Evolutionary conservation across 53 echinoderm and acorn worm genomes (phyloP).

Genomic region (Holothuria scabra): DNA sequence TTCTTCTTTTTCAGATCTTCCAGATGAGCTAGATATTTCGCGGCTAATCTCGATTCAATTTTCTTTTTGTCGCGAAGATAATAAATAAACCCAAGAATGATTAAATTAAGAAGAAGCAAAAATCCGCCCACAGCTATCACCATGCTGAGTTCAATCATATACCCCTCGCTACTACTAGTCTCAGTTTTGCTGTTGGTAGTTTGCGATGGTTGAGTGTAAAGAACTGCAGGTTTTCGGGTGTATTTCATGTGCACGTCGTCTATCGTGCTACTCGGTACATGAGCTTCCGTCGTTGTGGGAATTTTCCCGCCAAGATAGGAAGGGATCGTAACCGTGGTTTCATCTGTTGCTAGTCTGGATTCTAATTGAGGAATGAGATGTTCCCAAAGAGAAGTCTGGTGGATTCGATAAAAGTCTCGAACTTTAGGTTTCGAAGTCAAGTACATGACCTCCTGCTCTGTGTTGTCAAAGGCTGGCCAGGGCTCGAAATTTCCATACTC

Average conservation of each 20-base stretch:
- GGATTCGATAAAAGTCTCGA: slow-evolving; percentile 86
- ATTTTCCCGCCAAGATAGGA: background rate
- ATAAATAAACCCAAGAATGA: slow-evolving; percentile 82
- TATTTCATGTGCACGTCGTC: slow-evolving; percentile 23
- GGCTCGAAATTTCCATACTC: slow-evolving; percentile 61
- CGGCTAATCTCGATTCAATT: slow-evolving; percentile 81
- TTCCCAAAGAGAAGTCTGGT: slow-evolving; percentile 91
- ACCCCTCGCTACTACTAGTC: slow-evolving; percentile 25
- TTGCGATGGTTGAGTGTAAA: background rate
- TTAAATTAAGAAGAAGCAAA: slow-evolving; percentile 80
- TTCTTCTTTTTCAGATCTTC: slow-evolving; percentile 76
- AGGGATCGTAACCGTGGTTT: background rate
- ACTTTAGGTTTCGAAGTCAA: slow-evolving; percentile 69
- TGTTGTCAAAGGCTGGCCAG: slow-evolving; percentile 68
- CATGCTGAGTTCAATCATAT: slow-evolving; percentile 85
- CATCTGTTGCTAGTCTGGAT: slow-evolving; percentile 38
- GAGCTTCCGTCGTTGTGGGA: slow-evolving; percentile 22
- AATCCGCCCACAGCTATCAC: slow-evolving; percentile 93
- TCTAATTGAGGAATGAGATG: slow-evolving; percentile 78
- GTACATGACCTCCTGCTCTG: slow-evolving; percentile 69
- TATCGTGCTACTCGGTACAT: slow-evolving; percentile 22
- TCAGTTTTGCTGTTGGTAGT: background rate
- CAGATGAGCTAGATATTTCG: slow-evolving; percentile 82
- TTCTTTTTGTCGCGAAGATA: slow-evolving; percentile 91
- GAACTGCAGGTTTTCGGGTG: background rate